Percentiles rank a stretch among this genome's conserved stretches.
Evolutionary conservation across 2,797 vertebrate species (phyloP).

Genomic region (Ptychadena robeensis): DNA sequence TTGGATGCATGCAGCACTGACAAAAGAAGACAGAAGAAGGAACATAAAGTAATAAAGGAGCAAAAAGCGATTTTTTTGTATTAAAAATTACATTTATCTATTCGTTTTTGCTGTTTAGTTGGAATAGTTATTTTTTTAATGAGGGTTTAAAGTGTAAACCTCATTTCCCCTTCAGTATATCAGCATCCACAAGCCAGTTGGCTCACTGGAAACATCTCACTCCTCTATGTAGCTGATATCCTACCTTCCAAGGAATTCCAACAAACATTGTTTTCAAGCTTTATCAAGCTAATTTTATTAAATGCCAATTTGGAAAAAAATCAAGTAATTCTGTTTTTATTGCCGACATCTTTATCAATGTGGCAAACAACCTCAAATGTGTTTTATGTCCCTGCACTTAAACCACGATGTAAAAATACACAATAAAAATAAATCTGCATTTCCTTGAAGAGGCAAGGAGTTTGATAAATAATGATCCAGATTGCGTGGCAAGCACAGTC

Average conservation of each 20-base stretch:
- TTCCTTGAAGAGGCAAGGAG: background rate
- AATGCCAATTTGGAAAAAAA: no score
- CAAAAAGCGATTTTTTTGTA: no score
- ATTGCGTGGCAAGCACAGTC: constrained; percentile 70
- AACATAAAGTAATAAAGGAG: no score
- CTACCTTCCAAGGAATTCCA: no score
- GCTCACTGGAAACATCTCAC: background rate
- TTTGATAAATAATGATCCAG: constrained; percentile 68
- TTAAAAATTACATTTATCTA: no score
- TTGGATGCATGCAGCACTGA: no score
- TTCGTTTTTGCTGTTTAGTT: no score
- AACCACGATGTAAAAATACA: background rate
- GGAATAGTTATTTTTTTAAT: no score
- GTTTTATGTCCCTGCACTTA: background rate
- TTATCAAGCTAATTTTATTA: background rate
- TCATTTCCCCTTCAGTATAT: no score
- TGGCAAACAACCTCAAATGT: background rate
- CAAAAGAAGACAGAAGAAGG: no score
- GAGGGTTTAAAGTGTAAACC: no score
- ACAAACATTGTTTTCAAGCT: background rate
- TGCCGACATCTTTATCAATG: background rate
- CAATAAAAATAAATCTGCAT: background rate
- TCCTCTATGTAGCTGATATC: no score
- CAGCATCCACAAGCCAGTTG: background rate
- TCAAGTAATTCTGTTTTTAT: background rate